Conservation (phyloP, 2,888 invertebrate genomes). For the Pseudoips prasinana region DNA sequence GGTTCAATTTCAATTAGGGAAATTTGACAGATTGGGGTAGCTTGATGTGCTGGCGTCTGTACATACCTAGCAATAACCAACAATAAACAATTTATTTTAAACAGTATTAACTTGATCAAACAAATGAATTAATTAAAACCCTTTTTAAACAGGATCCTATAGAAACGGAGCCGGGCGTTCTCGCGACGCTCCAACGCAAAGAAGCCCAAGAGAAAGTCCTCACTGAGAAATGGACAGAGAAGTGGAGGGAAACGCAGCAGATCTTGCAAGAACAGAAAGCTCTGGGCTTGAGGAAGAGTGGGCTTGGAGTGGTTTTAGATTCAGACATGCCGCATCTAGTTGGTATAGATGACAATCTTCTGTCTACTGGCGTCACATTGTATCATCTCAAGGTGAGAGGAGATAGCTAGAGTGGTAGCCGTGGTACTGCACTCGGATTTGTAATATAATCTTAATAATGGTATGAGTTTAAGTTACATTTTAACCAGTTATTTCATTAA, state of each 20-base stretch:
- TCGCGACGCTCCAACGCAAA: slow-evolving; percentile 93
- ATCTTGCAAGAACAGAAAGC: slow-evolving; percentile 94
- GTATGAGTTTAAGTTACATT: too few species aligned
- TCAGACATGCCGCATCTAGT: slow-evolving; percentile 96
- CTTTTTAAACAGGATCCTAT: slow-evolving; percentile 79
- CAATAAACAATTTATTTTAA: too few species aligned
- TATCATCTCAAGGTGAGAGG: slow-evolving; percentile 91
- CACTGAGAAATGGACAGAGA: slow-evolving; percentile 96
- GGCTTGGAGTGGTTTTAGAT: slow-evolving; percentile 93
- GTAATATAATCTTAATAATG: too few species aligned
- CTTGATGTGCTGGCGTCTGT: too few species aligned
- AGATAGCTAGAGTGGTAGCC: too few species aligned
- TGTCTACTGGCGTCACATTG: slow-evolving; percentile 94
- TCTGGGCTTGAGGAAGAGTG: slow-evolving; percentile 92
- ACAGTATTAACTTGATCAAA: too few species aligned
- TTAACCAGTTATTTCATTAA: too few species aligned
- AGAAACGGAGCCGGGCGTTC: slow-evolving; percentile 83
- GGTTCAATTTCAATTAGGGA: too few species aligned
- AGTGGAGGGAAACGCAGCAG: slow-evolving; percentile 95
- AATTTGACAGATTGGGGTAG: too few species aligned
- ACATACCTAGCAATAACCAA: too few species aligned
- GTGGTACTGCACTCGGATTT: too few species aligned
- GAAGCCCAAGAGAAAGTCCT: slow-evolving; percentile 94
- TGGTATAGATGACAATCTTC: slow-evolving; percentile 94
- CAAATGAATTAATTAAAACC: too few species aligned